A percentile compares a stretch with the other conserved stretches of the same genome.
phyloP scores from a whole-genome alignment of 64 coral and sea anemone genomes.

The Dendrophyllia cribrosa region DNA sequence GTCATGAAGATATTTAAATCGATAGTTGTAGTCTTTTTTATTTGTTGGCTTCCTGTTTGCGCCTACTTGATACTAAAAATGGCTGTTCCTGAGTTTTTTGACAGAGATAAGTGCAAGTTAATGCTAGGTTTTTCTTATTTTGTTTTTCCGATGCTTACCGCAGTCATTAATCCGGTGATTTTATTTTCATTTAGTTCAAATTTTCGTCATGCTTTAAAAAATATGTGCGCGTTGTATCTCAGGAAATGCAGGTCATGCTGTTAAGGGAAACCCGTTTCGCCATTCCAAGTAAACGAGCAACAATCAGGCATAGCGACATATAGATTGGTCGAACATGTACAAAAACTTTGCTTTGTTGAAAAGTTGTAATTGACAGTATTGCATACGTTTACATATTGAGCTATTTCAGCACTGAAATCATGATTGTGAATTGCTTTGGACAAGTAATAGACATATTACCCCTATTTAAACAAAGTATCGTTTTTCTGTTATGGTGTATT shows the following conservation, averaged over 20 bases:
- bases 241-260: not conserved
- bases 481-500: no score
- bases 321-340: no score
- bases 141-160: not conserved
- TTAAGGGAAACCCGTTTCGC: not conserved
- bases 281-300: not conserved
- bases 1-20: constrained; percentile 1
- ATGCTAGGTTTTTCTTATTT: not conserved
- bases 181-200: constrained; percentile 30
- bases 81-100: not conserved
- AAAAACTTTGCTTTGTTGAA: no score
- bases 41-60: not conserved
- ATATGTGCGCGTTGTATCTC: not conserved
- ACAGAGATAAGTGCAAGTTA: constrained; percentile 1
- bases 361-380: no score
- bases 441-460: no score
- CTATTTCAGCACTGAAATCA: no score
- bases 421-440: no score
- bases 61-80: not conserved
- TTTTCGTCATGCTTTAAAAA: not conserved
- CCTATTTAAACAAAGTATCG: no score
- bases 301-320: no score
- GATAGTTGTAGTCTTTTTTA: not conserved
- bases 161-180: constrained; percentile 3
- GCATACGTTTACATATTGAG: no score